phyloP scores from a whole-genome alignment of 2,113 vertebrate species.

The Malurus melanocephalus region DNA sequence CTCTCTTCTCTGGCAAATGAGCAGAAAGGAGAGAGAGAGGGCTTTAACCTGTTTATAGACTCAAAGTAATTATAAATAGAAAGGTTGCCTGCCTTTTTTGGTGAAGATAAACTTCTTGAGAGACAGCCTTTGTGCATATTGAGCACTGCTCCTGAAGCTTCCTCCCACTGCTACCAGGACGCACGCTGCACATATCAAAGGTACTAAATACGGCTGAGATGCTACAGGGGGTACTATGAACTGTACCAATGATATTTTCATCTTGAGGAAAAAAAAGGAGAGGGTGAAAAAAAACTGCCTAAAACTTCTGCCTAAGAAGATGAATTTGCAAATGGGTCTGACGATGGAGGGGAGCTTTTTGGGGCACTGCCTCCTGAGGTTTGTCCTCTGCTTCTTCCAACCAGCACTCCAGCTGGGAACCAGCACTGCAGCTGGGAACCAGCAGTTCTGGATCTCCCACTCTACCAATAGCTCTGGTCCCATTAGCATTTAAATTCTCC shows the following conservation, averaged over 20 bases:
- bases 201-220: neutral
- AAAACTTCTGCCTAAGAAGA: neutral
- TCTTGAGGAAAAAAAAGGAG: neutral
- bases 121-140: neutral
- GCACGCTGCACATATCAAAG: neutral
- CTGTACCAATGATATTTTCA: neutral
- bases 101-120: conserved; percentile 12
- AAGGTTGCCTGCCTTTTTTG: neutral
- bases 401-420: neutral
- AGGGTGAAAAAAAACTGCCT: neutral
- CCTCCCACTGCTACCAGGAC: neutral
- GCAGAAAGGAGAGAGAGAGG: neutral
- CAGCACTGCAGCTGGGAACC: neutral
- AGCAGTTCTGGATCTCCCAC: neutral
- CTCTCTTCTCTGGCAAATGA: neutral
- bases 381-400: neutral
- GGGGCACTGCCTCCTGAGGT: neutral
- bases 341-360: neutral
- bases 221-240: neutral
- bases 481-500: neutral
- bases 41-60: neutral
- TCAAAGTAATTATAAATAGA: conserved; percentile 11
- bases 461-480: neutral
- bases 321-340: neutral
- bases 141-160: neutral